Evolutionary conservation across 2,797 vertebrate species (phyloP), one percentile per base, ranked within the genome.

Genomic region (Sternotherus odoratus): DNA sequence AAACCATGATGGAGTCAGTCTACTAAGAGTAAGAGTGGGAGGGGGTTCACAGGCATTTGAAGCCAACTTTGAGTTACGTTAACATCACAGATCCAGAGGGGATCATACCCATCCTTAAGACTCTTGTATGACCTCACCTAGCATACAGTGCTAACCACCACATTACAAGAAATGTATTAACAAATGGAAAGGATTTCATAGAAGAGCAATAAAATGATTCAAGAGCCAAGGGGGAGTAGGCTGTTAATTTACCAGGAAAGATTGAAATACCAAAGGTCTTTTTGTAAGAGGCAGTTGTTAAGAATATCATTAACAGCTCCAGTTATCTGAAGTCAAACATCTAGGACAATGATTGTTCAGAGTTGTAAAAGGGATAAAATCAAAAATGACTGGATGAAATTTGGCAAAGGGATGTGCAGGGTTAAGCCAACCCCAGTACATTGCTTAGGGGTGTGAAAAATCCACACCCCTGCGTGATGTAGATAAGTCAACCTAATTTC

Each of bases 101-200:
- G 12, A 21, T 16, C 66, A 3, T 23, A 78, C 21, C 1, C 36
- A n/a, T 79, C 21, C 66, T 3, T 0, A 36, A 15, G 3, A 15
- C 74, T 16, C 23, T 46, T 7, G 30, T 43, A 46, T 2, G 16
- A 8, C 21, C 56, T 75, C 12, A 53, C 2, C 4, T 33, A 23
- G 1, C 12, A 36, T 48, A 54, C 2, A 49, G 4, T 3, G 36
- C 36, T 15, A 60, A 51, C 36, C 0, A 0, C 69, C 16, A 5
- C 0, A 0, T 36, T 3, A 2, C n/a, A 28, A 86, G 36, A 0
- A 8, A 13, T 6, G 1, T 10, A 16, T 11, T 74, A n/a, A 89
- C 21, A 33, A 89, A 72, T 36, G 23, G 13, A 39, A 82, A 63
- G 0, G 48, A 19, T 49, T 77, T 83, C 36, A 77, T 13, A 66